These are phyloP conservation scores for Dicaeum eximium DNA, from an alignment of 2,113 vertebrate genomes.

Conservation along the genomic window DNA sequence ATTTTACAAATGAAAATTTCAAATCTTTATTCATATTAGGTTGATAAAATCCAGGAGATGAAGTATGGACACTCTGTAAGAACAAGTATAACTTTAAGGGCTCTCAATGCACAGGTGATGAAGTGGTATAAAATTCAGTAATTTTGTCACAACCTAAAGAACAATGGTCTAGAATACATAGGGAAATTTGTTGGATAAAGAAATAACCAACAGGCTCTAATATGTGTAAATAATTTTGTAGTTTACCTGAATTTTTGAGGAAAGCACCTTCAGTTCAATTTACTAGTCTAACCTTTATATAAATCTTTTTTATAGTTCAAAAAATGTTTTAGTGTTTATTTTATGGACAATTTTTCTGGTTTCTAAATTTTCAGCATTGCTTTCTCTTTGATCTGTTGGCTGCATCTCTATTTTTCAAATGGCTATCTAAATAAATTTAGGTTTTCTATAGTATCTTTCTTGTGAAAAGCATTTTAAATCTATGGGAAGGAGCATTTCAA, in stretches of 20 bases:
- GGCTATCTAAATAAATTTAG: not conserved
- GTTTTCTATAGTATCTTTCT: not conserved
- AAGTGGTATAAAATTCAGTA: not conserved
- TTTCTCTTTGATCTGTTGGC: not conserved
- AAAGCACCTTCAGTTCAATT: not conserved
- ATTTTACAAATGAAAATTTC: not conserved
- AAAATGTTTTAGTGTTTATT: not conserved
- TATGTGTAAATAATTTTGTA: not conserved
- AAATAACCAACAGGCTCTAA: not conserved
- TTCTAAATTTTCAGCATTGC: not conserved
- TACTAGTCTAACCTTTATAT: not conserved
- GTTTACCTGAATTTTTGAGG: not conserved
- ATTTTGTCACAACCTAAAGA: not conserved
- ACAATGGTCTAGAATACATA: not conserved
- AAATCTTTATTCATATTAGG: not conserved
- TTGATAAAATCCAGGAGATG: not conserved
- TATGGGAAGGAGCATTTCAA: not conserved
- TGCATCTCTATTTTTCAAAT: not conserved
- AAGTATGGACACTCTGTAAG: not conserved
- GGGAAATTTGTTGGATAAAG: not conserved
- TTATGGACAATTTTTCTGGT: not conserved
- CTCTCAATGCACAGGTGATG: not conserved
- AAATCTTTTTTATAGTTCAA: not conserved
- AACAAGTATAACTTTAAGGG: not conserved
- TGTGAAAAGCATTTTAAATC: not conserved